phyloP scores from a whole-genome alignment of 2,888 invertebrate species.

The Cordilura impudica region DNA sequence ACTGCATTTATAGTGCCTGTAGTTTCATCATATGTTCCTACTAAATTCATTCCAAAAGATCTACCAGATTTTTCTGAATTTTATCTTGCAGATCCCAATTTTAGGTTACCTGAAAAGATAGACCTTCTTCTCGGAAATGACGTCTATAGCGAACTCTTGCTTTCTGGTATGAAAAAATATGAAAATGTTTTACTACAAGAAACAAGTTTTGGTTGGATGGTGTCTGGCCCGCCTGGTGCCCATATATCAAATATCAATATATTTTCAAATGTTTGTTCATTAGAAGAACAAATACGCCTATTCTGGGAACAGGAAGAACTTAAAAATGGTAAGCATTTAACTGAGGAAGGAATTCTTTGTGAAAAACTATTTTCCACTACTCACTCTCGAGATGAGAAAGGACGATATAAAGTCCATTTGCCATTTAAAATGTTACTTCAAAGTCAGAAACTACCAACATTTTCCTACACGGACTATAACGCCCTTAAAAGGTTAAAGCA shows the following conservation, averaged over 20 bases:
- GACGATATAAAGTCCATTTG: no score
- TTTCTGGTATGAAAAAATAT: conserved; percentile 41
- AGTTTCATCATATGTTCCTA: conserved; percentile 19
- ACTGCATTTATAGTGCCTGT: conserved; percentile 24
- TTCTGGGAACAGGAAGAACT: no score
- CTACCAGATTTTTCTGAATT: conserved; percentile 12
- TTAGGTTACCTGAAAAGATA: no score
- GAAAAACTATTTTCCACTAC: no score
- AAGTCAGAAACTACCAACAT: no score
- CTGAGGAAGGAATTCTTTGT: no score
- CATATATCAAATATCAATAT: neutral
- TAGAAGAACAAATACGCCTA: conserved; percentile 40
- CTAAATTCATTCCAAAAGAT: neutral
- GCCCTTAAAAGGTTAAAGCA: no score
- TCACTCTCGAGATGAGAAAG: no score
- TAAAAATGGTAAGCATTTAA: no score
- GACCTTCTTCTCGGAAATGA: conserved; percentile 29
- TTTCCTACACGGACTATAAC: no score
- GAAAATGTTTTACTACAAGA: conserved; percentile 38
- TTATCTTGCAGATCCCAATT: conserved; percentile 29
- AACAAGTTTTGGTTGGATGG: conserved; percentile 51
- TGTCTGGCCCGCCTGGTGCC: conserved; percentile 38
- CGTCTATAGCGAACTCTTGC: conserved; percentile 25
- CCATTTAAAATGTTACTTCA: no score
- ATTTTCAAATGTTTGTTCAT: conserved; percentile 15